Evolutionary conservation across 2,113 vertebrate genomes (phyloP).

Genomic region (Aleadryas rufinucha): DNA sequence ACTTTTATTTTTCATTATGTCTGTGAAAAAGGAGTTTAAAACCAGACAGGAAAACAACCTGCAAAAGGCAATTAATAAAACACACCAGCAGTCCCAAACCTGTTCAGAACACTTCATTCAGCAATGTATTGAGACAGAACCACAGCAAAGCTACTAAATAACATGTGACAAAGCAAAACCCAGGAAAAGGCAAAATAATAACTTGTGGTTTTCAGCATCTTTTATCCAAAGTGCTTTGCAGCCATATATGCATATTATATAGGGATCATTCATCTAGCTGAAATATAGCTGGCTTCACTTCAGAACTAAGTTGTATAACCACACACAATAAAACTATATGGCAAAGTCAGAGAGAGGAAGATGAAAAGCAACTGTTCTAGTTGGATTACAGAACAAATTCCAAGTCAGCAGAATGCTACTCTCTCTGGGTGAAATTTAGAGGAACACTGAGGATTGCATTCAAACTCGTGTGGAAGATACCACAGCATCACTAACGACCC

Average conservation of each 20-base stretch:
- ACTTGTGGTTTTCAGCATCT: not conserved
- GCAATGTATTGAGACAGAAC: not conserved
- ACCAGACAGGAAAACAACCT: not conserved
- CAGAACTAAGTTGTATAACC: not conserved
- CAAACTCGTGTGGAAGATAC: not conserved
- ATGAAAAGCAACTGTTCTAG: not conserved
- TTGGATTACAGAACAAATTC: not conserved
- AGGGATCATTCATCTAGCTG: not conserved
- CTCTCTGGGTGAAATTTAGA: not conserved
- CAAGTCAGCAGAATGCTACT: not conserved
- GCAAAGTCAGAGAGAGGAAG: not conserved
- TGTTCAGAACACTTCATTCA: not conserved
- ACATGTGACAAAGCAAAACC: not conserved
- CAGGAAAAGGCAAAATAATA: not conserved
- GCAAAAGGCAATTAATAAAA: slow-evolving; percentile 29
- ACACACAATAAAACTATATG: not conserved
- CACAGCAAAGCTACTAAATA: not conserved
- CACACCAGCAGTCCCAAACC: not conserved
- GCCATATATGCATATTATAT: not conserved
- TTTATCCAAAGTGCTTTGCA: not conserved
- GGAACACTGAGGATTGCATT: not conserved
- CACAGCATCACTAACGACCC: rapidly evolving
- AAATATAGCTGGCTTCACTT: not conserved
- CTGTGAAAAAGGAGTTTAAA: not conserved
- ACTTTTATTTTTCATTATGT: not conserved